These are phyloP conservation scores for Pycnonotus jocosus DNA, from an alignment of 2,113 vertebrate species.

Conservation along the genomic window DNA sequence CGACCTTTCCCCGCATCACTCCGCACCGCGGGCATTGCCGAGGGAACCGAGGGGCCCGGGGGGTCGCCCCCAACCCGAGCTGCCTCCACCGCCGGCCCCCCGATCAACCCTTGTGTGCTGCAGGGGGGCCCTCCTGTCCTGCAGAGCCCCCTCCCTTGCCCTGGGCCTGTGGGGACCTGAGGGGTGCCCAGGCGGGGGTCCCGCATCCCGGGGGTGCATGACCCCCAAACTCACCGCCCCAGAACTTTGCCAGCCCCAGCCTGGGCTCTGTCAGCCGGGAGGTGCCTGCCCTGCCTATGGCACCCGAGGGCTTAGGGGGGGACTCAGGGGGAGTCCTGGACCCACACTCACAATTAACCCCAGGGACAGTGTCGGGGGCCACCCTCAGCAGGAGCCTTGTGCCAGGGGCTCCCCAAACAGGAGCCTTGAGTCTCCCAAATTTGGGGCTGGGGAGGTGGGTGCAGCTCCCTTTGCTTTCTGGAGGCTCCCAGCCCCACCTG, in stretches of 20 bases:
- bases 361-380: accelerated
- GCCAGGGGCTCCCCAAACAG: neutral
- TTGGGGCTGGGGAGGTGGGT: neutral
- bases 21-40: neutral
- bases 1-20: neutral
- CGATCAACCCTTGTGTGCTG: neutral
- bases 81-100: neutral
- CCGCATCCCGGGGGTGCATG: accelerated
- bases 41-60: neutral
- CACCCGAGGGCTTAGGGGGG: neutral
- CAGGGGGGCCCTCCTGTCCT: neutral
- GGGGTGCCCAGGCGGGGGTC: neutral
- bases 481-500: neutral
- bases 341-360: accelerated
- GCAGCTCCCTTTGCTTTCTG: neutral
- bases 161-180: no score
- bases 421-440: neutral
- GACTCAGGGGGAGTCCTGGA: neutral
- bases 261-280: neutral
- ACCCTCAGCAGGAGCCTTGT: neutral
- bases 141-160: neutral
- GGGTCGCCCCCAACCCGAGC: neutral
- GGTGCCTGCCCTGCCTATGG: neutral
- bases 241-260: neutral
- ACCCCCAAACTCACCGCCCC: neutral